A percentile compares a stretch with the other conserved stretches of the same genome.
phyloP scores from a whole-genome alignment of 2,888 invertebrate genomes.

The Villa cingulata region DNA sequence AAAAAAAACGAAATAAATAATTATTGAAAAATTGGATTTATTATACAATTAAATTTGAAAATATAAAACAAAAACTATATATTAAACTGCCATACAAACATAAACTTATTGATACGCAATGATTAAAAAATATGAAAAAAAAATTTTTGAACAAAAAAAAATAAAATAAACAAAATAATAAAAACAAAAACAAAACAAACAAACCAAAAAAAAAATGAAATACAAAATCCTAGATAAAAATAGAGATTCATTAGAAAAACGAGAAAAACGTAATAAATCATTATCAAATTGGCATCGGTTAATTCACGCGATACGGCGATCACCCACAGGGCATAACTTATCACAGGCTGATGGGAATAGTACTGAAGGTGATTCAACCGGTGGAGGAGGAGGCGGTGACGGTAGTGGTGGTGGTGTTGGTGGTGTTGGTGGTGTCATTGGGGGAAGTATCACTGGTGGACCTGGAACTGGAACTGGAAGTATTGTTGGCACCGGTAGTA shows the following conservation, averaged over 20 bases:
- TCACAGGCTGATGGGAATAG: constrained; percentile 80
- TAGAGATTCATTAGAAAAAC: constrained; percentile 26
- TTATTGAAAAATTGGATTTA: constrained; percentile 2
- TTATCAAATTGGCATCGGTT: constrained; percentile 38
- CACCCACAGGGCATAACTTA: constrained; percentile 72
- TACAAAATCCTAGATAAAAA: constrained; percentile 2
- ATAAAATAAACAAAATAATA: constrained; percentile 4
- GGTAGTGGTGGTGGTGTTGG: too few species aligned
- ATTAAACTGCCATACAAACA: too few species aligned
- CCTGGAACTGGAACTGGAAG: too few species aligned
- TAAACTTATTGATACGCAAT: too few species aligned
- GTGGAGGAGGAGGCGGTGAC: constrained; percentile 14
- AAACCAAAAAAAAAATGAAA: constrained; percentile 6
- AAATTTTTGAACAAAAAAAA: not conserved
- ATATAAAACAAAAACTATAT: too few species aligned
- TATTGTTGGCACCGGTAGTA: constrained; percentile 26
- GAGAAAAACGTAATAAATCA: constrained; percentile 36
- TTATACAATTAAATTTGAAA: too few species aligned
- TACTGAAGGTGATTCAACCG: constrained; percentile 43
- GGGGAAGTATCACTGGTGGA: constrained; percentile 40
- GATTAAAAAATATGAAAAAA: not conserved
- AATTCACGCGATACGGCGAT: constrained; percentile 38
- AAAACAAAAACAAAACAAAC: too few species aligned
- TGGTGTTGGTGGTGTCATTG: too few species aligned
- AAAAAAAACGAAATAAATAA: too few species aligned